Conservation (phyloP, 2,113 vertebrate species). For the Silurus meridionalis region DNA sequence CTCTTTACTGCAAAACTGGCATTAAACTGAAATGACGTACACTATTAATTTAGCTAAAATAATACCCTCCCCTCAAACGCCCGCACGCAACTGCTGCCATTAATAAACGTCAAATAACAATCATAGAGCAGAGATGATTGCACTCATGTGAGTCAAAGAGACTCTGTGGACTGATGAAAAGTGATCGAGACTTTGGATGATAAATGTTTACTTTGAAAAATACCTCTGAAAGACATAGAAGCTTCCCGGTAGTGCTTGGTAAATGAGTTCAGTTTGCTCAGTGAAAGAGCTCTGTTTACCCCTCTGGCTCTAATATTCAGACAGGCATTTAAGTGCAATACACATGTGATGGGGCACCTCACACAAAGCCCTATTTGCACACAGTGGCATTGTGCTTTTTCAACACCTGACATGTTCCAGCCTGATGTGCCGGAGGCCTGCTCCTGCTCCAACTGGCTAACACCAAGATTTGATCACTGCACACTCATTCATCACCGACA, state of each 20-base stretch:
- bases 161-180: background rate
- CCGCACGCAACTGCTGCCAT: background rate
- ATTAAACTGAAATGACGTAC: background rate
- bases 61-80: background rate
- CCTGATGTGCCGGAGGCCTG: conserved; percentile 57
- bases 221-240: conserved; percentile 12
- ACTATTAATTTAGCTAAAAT: background rate
- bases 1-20: background rate
- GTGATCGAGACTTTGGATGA: conserved; percentile 2
- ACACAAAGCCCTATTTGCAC: conserved; percentile 48
- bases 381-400: conserved; percentile 52
- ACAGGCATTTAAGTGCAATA: conserved; percentile 27
- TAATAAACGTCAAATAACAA: conserved; percentile 14
- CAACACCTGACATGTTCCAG: conserved; percentile 62
- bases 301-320: conserved; percentile 41
- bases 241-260: conserved; percentile 16
- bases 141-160: background rate
- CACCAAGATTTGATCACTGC: conserved; percentile 5
- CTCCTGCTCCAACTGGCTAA: conserved; percentile 19
- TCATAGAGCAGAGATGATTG: background rate
- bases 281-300: conserved; percentile 37
- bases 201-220: conserved; percentile 19
- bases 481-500: conserved; percentile 33
- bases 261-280: conserved; percentile 12
- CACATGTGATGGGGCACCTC: conserved; percentile 31